Percentiles rank a stretch among this genome's conserved stretches.
phyloP scores from a whole-genome alignment of 2,797 vertebrate genomes.

The Limosa lapponica region DNA sequence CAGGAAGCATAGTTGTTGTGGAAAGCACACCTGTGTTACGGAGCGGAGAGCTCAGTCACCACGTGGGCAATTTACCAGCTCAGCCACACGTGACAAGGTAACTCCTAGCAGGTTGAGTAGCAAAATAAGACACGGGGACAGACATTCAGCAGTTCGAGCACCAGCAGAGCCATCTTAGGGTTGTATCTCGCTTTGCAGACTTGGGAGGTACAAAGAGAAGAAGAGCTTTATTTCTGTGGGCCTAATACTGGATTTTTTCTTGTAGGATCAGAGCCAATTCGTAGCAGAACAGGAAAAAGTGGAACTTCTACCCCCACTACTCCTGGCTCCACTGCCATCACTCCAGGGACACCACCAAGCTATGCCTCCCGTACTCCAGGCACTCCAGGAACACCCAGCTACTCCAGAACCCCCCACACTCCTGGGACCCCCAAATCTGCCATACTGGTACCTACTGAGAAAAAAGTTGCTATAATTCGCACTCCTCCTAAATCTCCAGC shows the following conservation, averaged over 20 bases:
- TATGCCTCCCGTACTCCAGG: constrained; percentile 94
- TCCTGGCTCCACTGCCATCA: constrained; percentile 92
- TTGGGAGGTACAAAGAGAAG: neutral
- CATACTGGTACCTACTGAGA: constrained; percentile 90
- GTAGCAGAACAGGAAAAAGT: constrained; percentile 90
- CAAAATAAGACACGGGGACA: neutral
- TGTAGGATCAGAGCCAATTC: constrained; percentile 88
- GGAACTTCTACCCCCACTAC: constrained; percentile 93
- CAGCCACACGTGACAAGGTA: neutral
- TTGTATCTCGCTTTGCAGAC: neutral
- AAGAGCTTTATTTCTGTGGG: neutral
- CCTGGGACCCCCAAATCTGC: constrained; percentile 94
- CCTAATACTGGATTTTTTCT: neutral
- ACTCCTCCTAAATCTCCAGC: constrained; percentile 95
- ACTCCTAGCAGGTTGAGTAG: neutral
- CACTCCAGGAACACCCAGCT: constrained; percentile 88
- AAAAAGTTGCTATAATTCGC: constrained; percentile 94
- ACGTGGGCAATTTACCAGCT: neutral
- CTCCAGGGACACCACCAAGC: constrained; percentile 91
- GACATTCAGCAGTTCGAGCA: neutral
- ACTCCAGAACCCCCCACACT: constrained; percentile 87
- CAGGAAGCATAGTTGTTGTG: neutral
- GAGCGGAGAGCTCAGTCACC: neutral
- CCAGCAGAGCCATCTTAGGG: neutral
- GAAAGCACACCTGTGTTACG: neutral